Base-by-base conservation (phyloP, 2,113 vertebrate species). In the Pygoscelis adeliae region DNA sequence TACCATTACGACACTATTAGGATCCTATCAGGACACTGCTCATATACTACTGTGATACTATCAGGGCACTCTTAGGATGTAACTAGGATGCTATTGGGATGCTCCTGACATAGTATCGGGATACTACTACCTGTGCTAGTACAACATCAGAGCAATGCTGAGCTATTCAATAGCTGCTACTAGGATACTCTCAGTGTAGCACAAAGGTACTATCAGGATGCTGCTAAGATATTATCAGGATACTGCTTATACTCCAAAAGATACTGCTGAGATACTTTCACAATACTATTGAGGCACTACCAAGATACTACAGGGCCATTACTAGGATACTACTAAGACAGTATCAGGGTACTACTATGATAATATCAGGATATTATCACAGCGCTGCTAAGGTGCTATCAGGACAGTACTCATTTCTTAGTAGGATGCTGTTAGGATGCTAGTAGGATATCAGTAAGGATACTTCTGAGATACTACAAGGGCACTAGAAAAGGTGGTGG, bases 251-350 rank as follows among this genome's bases (percentile, higher is more conserved):
- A 18, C n/a, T 55, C 59, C 42, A 8, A 13, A 49, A 26, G 29
- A 15, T 50, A 30, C 42, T 2, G 2, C 47, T 53, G 52, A 49
- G n/a, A 29, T 56, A 11, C 72, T 63, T 47, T 11, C 40, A 15
- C 49, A 53, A 2, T n/a, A 10, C 44, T 49, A 0, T 34, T 0
- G 1, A 46, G 55, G 13, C 38, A 20, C 80, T 63, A 7, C 44
- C 22, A 15, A 49, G 47, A 59, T 49, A 36, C 49, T 55, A 9
- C 58, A n/a, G 32, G n/a, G 58, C 8, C 30, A 8, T 58, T 70
- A 23, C 25, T 25, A 10, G 40, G 30, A 30, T 71, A 3, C n/a
- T 62, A 11, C 38, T 65, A 15, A 32, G 11, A 8, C 56, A 55
- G 23, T 15, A 18, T 52, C 36, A 26, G 21, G 5, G 3, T 30